These are phyloP conservation scores for Tineola bisselliella DNA, from an alignment of 2,888 invertebrate genomes.

Conservation along the genomic window DNA sequence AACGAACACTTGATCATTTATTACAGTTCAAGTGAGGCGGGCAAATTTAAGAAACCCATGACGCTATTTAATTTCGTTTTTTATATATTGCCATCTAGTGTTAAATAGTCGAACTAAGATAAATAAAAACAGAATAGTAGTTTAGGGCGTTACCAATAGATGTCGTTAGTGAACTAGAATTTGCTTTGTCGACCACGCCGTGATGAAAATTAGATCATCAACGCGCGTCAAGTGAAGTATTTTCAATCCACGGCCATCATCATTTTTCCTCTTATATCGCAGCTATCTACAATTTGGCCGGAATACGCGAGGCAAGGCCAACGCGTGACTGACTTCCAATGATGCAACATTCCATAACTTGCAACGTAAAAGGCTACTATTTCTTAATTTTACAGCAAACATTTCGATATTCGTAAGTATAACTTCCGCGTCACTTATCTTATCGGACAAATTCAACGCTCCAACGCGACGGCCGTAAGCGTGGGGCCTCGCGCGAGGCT, in stretches of 20 bases:
- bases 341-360: not conserved
- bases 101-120: not conserved
- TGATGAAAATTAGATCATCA: not conserved
- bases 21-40: no score
- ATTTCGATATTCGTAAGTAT: not conserved
- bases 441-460: no score
- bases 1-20: no score
- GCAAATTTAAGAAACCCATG: no score
- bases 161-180: not conserved
- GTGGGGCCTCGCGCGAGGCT: not conserved
- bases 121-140: not conserved
- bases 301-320: not conserved
- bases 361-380: not conserved
- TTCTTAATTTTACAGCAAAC: not conserved
- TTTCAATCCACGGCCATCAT: constrained; percentile 4
- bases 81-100: not conserved
- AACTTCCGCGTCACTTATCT: no score
- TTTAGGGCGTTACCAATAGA: not conserved
- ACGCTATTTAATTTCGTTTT: no score
- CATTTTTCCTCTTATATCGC: constrained; percentile 5
- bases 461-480: not conserved
- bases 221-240: not conserved
- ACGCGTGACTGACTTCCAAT: not conserved
- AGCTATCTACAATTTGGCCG: not conserved
- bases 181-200: not conserved